A percentile compares a stretch with the other conserved stretches of the same genome.
Evolutionary conservation across 1,140 invertebrate genomes (phyloP).

Genomic region (Megathymus violae): DNA sequence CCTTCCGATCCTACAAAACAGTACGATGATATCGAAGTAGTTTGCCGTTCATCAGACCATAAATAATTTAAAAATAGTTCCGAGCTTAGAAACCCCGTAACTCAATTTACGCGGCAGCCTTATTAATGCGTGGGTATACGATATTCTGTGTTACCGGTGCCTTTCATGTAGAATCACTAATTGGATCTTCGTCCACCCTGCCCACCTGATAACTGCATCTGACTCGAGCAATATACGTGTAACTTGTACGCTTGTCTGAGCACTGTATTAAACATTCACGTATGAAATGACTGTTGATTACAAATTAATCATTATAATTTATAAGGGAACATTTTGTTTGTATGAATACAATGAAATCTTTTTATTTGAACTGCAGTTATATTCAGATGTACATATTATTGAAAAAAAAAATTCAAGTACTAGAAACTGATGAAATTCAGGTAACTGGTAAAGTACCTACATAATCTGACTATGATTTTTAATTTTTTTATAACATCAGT

Average conservation of each 20-base stretch:
- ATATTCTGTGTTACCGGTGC: conserved; percentile 21
- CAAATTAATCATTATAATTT: too few relatives aligned
- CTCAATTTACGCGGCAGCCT: conserved; percentile 37
- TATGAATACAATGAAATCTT: too few relatives aligned
- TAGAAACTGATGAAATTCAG: too few relatives aligned
- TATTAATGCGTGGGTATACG: conserved; percentile 31
- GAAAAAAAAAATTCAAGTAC: too few relatives aligned
- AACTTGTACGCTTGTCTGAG: conserved; percentile 1
- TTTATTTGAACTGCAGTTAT: too few relatives aligned
- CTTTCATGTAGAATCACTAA: conserved; percentile 42
- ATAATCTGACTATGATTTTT: too few relatives aligned
- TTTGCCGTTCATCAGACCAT: neutral
- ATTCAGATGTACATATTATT: too few relatives aligned
- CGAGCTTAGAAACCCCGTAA: conserved; percentile 27
- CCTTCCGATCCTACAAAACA: conserved; percentile 42
- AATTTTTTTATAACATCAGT: too few relatives aligned
- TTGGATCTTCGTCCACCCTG: conserved; percentile 47
- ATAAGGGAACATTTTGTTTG: too few relatives aligned
- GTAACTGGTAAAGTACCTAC: too few relatives aligned
- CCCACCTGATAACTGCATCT: conserved; percentile 39
- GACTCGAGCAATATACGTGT: conserved; percentile 17
- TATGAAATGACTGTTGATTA: neutral
- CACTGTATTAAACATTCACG: neutral
- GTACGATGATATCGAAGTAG: conserved; percentile 45
- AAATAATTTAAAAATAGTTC: conserved; percentile 8